A percentile compares a stretch with the other conserved stretches of the same genome.
phyloP scores from a whole-genome alignment of 2,113 vertebrate genomes.

The Mormoops blainvillei region DNA sequence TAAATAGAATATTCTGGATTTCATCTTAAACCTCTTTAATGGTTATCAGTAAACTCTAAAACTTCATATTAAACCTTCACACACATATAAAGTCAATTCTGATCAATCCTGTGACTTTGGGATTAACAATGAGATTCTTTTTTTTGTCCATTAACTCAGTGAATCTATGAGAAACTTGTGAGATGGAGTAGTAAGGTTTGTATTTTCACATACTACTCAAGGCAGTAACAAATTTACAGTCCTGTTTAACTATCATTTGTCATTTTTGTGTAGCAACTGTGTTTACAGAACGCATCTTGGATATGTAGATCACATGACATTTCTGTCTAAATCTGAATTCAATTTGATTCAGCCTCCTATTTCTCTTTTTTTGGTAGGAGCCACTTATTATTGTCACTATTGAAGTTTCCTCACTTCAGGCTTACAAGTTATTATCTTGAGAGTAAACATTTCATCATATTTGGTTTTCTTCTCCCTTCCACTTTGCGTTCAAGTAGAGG shows the following conservation, averaged over 20 bases:
- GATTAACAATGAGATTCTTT: not conserved
- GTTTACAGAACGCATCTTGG: not conserved
- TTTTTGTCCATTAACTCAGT: not conserved
- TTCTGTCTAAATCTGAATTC: not conserved
- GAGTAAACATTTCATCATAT: not conserved
- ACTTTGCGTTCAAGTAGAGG: not conserved
- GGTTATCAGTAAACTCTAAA: not conserved
- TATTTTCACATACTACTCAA: not conserved
- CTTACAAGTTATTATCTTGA: not conserved
- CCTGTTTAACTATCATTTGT: not conserved
- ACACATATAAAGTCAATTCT: not conserved
- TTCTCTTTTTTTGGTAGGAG: not conserved
- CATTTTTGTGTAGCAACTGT: not conserved
- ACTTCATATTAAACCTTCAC: not conserved
- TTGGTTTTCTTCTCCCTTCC: not conserved
- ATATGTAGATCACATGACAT: not conserved
- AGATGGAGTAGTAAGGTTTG: not conserved
- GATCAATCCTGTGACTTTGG: not conserved
- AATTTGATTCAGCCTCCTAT: not conserved
- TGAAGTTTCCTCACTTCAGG: not conserved
- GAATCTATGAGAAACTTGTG: not conserved
- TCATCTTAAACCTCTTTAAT: not conserved
- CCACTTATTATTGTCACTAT: not conserved
- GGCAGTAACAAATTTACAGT: not conserved
- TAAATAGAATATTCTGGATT: not conserved